Evolutionary conservation across 2,888 invertebrate species (phyloP).

Genomic region (Ophion ellenae): DNA sequence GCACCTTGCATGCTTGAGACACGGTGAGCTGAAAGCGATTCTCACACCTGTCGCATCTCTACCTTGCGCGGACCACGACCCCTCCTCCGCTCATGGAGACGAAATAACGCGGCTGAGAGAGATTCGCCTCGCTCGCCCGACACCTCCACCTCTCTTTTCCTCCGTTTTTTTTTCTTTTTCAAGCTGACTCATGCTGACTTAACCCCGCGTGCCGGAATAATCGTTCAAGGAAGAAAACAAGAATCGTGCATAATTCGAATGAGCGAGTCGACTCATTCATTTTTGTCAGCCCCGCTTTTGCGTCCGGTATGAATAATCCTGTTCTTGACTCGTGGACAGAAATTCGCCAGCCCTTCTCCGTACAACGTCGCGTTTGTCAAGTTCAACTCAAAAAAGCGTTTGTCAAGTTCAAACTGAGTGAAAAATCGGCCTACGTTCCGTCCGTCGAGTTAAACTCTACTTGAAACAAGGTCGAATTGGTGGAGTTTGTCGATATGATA

Average conservation of each 20-base stretch:
- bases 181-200: constrained; percentile 44
- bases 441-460: too few relatives aligned
- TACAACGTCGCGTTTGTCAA: too few relatives aligned
- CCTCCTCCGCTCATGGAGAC: constrained; percentile 67
- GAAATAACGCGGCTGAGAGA: constrained; percentile 54
- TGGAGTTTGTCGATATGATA: too few relatives aligned
- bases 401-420: too few relatives aligned
- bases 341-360: too few relatives aligned
- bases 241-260: constrained; percentile 55
- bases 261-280: constrained; percentile 13
- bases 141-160: constrained; percentile 58
- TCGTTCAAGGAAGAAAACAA: constrained; percentile 34
- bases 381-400: too few relatives aligned
- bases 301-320: neutral
- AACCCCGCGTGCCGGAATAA: constrained; percentile 44
- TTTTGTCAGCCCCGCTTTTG: constrained; percentile 15
- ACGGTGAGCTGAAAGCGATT: constrained; percentile 8
- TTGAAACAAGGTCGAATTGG: too few relatives aligned
- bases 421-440: too few relatives aligned
- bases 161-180: constrained; percentile 1
- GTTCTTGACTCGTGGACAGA: too few relatives aligned
- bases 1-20: constrained; percentile 16
- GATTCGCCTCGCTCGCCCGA: constrained; percentile 68
- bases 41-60: constrained; percentile 33
- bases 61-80: neutral